Evolutionary conservation across 2,888 invertebrate genomes (phyloP).

Genomic region (Thecophora atra): DNA sequence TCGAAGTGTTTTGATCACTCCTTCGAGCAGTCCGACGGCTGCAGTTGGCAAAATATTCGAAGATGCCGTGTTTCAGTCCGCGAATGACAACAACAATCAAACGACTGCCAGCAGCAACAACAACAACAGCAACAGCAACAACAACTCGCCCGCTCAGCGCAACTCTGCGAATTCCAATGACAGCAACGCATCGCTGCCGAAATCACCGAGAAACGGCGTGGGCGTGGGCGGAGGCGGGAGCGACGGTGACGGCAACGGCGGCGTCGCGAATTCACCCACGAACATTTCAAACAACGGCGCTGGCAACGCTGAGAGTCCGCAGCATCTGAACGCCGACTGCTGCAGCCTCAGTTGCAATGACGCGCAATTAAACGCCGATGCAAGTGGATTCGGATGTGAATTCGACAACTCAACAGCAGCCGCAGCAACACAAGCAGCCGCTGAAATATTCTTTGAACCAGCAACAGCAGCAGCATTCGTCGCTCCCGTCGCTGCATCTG

Average conservation of each 20-base stretch:
- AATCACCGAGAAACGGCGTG: slow-evolving; percentile 44
- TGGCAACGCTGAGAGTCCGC: slow-evolving; percentile 42
- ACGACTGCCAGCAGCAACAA: slow-evolving; percentile 34
- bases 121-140: slow-evolving; percentile 41
- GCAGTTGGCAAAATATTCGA: slow-evolving; percentile 50
- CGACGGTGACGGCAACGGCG: slow-evolving; percentile 42
- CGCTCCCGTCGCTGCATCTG: slow-evolving; percentile 35
- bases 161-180: slow-evolving; percentile 58
- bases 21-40: slow-evolving; percentile 47
- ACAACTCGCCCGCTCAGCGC: slow-evolving; percentile 52
- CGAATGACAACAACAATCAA: slow-evolving; percentile 43
- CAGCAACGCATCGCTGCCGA: slow-evolving; percentile 58
- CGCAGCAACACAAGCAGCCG: neutral
- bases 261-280: slow-evolving; percentile 52
- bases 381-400: neutral
- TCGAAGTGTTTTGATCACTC: slow-evolving; percentile 43
- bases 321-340: slow-evolving; percentile 43
- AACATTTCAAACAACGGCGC: slow-evolving; percentile 38
- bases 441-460: too few species aligned
- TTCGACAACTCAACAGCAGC: slow-evolving; percentile 37
- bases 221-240: slow-evolving; percentile 35
- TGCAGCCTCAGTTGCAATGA: slow-evolving; percentile 43
- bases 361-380: slow-evolving; percentile 32
- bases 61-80: slow-evolving; percentile 47
- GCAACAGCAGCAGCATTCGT: slow-evolving; percentile 19